Percentiles rank a stretch among this genome's conserved stretches.
These are phyloP conservation scores for Mormoops blainvillei DNA, from an alignment of 2,113 vertebrate genomes.

Conservation along the genomic window DNA sequence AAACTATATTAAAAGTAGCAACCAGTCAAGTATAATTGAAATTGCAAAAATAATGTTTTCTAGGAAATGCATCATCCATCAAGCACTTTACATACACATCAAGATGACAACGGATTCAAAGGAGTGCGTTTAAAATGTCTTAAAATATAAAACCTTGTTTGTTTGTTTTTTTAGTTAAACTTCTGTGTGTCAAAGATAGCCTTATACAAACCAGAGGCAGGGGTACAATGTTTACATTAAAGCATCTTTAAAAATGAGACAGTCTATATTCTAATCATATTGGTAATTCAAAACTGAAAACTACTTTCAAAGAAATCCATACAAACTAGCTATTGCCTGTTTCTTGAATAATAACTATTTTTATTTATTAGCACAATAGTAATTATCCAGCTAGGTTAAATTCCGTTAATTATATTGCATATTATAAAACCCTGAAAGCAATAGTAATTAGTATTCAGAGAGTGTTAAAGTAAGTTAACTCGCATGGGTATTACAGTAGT, in stretches of 20 bases:
- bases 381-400: slow-evolving; percentile 43
- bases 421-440: slow-evolving; percentile 41
- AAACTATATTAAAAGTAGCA: not conserved
- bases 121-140: not conserved
- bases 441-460: slow-evolving; percentile 52
- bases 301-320: not conserved
- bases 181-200: not conserved
- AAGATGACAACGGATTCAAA: not conserved
- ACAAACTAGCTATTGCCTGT: not conserved
- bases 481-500: slow-evolving; percentile 45
- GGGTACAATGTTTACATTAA: not conserved
- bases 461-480: slow-evolving; percentile 42
- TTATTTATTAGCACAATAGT: slow-evolving; percentile 48
- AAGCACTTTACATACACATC: not conserved
- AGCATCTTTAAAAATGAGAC: not conserved
- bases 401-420: slow-evolving; percentile 11
- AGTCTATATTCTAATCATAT: not conserved
- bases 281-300: not conserved
- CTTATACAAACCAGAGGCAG: not conserved
- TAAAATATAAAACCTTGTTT: not conserved
- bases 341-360: slow-evolving; percentile 31
- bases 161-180: not conserved
- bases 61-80: not conserved
- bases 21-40: not conserved
- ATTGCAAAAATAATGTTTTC: not conserved